Base-by-base conservation (phyloP, 2,888 invertebrate genomes). In the Isotomurus palustris region DNA sequence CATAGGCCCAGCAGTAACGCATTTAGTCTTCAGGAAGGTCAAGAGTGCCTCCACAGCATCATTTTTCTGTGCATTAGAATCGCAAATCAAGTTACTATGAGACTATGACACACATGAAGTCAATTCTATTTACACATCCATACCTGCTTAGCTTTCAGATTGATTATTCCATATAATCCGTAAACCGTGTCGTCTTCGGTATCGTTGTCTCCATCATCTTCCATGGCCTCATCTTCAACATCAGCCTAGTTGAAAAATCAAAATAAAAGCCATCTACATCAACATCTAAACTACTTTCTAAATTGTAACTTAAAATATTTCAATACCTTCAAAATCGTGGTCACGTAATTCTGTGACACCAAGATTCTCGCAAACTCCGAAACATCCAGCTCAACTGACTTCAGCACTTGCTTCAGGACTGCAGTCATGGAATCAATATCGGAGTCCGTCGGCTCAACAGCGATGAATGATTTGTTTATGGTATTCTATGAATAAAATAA, bases 311-410 rank as follows among this genome's bases (percentile, higher is more conserved):
- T 8, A 22, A 50, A 50, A 24, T 12, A 28, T 29, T 21, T 14
- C 40, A 19, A n/a, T 47, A 63, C 63, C 60, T 60, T 63, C 2
- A 63, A 41, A 2, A 63, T 58, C 25, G 60, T 60, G 10, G 60
- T 60, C 19, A 63, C 44, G 32, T 63, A 60, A 40, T 63, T 63
- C 35, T 63, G 63, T 8, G 38, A 51, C 2, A 63, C 53, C 0
- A 63, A 43, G 14, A 53, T 36, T 17, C 56, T 57, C 0, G 60
- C 63, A 27, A 63, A 25, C 24, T 58, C 51, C 14, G 24, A 32
- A 8, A 55, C 2, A 29, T 56, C 47, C 14, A 60, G 53, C 12
- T 35, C 44, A 25, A 50, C 32, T n/a, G 55, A 50, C 48, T 40
- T 38, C 17, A 56, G 25, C 35, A 58, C 14, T 40, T 61, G 62